Evolutionary conservation across 2,888 invertebrate genomes (phyloP).

Genomic region (Orchesellides sinensis): DNA sequence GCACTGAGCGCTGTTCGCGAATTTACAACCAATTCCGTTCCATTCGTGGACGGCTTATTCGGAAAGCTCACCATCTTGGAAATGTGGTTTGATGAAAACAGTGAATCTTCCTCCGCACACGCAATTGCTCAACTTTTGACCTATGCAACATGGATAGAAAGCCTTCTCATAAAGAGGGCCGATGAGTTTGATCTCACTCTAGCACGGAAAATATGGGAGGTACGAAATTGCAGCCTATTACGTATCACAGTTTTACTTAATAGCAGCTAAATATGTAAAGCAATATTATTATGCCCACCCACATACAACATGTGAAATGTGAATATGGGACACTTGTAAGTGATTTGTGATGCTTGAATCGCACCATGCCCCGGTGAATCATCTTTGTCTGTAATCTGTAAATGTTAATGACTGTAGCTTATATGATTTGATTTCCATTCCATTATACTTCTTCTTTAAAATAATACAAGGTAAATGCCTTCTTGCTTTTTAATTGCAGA

Average conservation of each 20-base stretch:
- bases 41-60: slow-evolving; percentile 49
- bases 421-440: too few relatives aligned
- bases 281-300: too few relatives aligned
- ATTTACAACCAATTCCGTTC: slow-evolving; percentile 56
- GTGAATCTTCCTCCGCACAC: slow-evolving; percentile 69
- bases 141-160: slow-evolving; percentile 74
- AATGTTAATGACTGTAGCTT: too few relatives aligned
- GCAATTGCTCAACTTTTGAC: slow-evolving; percentile 75
- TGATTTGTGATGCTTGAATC: too few relatives aligned
- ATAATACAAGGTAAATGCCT: neutral
- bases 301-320: too few relatives aligned
- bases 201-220: slow-evolving; percentile 75
- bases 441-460: neutral
- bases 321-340: too few relatives aligned
- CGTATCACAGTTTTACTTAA: neutral
- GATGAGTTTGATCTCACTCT: slow-evolving; percentile 74
- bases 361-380: too few relatives aligned
- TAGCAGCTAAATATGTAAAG: too few relatives aligned
- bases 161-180: slow-evolving; percentile 76
- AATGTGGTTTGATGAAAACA: slow-evolving; percentile 75
- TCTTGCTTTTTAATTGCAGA: slow-evolving; percentile 74
- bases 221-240: slow-evolving; percentile 63
- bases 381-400: too few relatives aligned
- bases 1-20: slow-evolving; percentile 75
- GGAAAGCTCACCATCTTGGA: slow-evolving; percentile 73